phyloP scores from a whole-genome alignment of 2,113 vertebrate genomes.

The Buteo buteo region DNA sequence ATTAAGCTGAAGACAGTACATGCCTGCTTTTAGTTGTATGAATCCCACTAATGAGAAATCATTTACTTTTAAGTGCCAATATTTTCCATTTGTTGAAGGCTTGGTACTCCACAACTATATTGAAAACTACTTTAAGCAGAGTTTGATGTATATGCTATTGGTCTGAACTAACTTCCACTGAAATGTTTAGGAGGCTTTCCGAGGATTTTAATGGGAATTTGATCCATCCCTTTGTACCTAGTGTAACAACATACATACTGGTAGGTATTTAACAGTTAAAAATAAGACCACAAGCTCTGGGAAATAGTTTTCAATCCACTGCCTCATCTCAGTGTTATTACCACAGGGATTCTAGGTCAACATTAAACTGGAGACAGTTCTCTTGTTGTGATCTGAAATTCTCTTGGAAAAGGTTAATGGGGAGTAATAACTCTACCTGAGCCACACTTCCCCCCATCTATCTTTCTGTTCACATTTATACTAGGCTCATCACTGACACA shows the following conservation, averaged over 20 bases:
- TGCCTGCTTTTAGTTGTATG: not conserved
- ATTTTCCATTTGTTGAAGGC: not conserved
- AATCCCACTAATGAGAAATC: not conserved
- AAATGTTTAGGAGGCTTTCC: not conserved
- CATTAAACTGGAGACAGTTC: not conserved
- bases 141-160: not conserved
- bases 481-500: not conserved
- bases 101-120: not conserved
- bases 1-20: not conserved
- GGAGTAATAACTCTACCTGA: not conserved
- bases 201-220: not conserved
- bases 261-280: not conserved
- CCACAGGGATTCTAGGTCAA: not conserved
- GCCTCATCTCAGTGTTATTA: not conserved
- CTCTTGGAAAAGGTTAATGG: conserved; percentile 11
- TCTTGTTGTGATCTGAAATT: conserved; percentile 1
- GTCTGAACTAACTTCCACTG: not conserved
- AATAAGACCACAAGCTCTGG: not conserved
- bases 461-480: not conserved
- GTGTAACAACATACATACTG: not conserved
- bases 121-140: not conserved
- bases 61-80: not conserved
- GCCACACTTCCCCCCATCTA: not conserved
- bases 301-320: not conserved
- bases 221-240: not conserved